Conservation (phyloP, 2,888 invertebrate species). For the Liopterus haemorrhoidalis region DNA sequence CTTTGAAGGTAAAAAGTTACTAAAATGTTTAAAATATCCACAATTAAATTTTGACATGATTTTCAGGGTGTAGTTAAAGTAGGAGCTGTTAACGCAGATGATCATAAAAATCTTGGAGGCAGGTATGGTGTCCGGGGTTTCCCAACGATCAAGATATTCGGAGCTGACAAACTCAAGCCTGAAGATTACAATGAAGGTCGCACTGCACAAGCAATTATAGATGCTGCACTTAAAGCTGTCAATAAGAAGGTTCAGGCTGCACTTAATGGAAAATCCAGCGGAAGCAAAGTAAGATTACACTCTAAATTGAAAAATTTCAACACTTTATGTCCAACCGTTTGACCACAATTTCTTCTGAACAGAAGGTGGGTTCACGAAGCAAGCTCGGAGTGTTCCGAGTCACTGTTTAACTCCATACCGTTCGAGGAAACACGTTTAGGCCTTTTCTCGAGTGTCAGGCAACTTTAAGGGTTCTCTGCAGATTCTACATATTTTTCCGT, state of each 20-base stretch:
- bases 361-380: no score
- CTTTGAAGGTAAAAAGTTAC: slow-evolving; percentile 65
- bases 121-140: slow-evolving; percentile 84
- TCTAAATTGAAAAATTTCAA: no score
- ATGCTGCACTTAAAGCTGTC: slow-evolving; percentile 74
- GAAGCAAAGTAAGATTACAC: slow-evolving; percentile 14
- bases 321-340: no score
- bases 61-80: slow-evolving; percentile 84
- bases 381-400: no score
- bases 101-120: slow-evolving; percentile 72
- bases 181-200: slow-evolving; percentile 79
- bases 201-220: slow-evolving; percentile 79
- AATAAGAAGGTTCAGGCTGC: slow-evolving; percentile 66
- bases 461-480: no score
- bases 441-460: no score
- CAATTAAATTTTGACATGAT: slow-evolving; percentile 22
- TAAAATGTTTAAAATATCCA: slow-evolving; percentile 1
- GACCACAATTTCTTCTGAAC: no score
- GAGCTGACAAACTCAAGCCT: slow-evolving; percentile 73
- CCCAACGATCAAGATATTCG: slow-evolving; percentile 95
- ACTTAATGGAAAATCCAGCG: slow-evolving; percentile 57
- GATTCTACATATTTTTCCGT: no score
- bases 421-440: no score
- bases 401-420: no score
- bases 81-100: slow-evolving; percentile 89